These are phyloP conservation scores for Leucophenga maculata DNA, from an alignment of 2,888 invertebrate species.

Conservation along the genomic window DNA sequence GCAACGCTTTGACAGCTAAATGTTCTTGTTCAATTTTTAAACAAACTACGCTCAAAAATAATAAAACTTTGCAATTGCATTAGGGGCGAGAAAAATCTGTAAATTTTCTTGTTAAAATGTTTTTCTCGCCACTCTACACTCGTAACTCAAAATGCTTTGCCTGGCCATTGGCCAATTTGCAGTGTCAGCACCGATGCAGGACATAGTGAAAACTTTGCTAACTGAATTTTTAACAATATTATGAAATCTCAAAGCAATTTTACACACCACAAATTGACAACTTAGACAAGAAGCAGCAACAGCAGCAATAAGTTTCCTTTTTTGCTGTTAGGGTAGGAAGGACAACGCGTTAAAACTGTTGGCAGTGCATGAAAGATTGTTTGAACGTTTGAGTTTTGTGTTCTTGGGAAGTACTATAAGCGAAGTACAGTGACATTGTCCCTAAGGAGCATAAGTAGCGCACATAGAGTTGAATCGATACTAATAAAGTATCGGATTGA, in stretches of 20 bases:
- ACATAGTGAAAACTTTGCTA: slow-evolving; percentile 21
- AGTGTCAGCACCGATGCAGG: not conserved
- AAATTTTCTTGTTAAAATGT: slow-evolving; percentile 17
- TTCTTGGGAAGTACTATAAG: slow-evolving; percentile 1
- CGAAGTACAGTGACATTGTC: not conserved
- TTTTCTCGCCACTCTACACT: not conserved
- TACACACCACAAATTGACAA: slow-evolving; percentile 63
- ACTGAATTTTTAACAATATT: slow-evolving; percentile 54
- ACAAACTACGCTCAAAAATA: too few relatives aligned
- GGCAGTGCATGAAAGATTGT: not conserved
- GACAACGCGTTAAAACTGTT: too few relatives aligned
- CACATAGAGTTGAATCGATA: too few relatives aligned
- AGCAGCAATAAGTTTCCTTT: not conserved
- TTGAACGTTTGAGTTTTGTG: not conserved
- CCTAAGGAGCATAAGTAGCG: not conserved
- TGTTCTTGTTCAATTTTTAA: too few relatives aligned
- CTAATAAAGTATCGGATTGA: too few relatives aligned
- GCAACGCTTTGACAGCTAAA: too few relatives aligned
- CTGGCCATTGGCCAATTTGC: slow-evolving; percentile 16
- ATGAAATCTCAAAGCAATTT: slow-evolving; percentile 62
- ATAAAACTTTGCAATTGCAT: too few relatives aligned
- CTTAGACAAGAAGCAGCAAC: slow-evolving; percentile 30
- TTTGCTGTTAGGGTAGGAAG: too few relatives aligned
- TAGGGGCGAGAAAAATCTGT: slow-evolving; percentile 8
- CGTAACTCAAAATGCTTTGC: not conserved